Conservation (phyloP, 2,888 invertebrate species). For the Invenusta paracnida region DNA sequence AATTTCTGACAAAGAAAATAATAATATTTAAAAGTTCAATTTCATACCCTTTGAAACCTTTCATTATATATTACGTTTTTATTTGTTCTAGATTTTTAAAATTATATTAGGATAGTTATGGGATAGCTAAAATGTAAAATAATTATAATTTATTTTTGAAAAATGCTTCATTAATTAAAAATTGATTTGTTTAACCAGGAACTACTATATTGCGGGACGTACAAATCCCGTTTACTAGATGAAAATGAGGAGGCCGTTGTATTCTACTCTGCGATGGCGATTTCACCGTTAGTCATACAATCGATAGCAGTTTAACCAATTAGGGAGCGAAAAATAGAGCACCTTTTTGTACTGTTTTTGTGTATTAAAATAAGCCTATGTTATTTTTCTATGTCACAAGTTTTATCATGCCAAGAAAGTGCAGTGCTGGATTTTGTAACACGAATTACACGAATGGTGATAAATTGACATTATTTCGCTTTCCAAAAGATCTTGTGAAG, state of each 20-base stretch:
- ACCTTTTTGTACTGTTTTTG: not conserved
- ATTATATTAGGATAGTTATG: too few relatives aligned
- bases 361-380: not conserved
- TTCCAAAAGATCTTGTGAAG: not conserved
- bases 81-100: too few relatives aligned
- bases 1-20: too few relatives aligned
- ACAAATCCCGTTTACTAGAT: not conserved
- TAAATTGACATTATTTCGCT: not conserved
- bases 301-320: not conserved
- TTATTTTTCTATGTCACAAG: not conserved
- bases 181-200: too few relatives aligned
- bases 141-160: too few relatives aligned
- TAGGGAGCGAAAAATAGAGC: not conserved
- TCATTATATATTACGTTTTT: too few relatives aligned
- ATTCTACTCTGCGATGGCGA: not conserved
- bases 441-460: not conserved
- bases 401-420: not conserved
- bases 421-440: not conserved
- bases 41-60: too few relatives aligned
- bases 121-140: too few relatives aligned
- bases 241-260: not conserved
- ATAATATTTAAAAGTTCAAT: too few relatives aligned
- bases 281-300: not conserved
- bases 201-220: not conserved
- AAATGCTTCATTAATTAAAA: too few relatives aligned